Evolutionary conservation across 2,113 vertebrate species (phyloP), one percentile per base, ranked within the genome.

Genomic region (Leucopsar rothschildi): DNA sequence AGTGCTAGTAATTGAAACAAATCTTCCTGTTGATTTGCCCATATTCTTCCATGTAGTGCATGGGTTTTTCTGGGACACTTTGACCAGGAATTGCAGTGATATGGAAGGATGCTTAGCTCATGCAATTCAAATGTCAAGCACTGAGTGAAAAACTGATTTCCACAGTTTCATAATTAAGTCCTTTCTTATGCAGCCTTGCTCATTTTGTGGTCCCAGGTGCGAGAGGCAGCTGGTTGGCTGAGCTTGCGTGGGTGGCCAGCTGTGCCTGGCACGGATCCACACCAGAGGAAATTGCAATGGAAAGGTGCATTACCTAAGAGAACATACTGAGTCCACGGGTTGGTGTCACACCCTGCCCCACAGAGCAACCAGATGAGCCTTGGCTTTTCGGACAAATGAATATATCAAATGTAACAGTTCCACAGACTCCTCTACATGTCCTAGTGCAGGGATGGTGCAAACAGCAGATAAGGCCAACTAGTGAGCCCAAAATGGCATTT

Each of bases 141-240:
- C 87, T 56, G 57, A 84, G 52, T 37, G 49, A 85, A 59, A 59
- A 82, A 75, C 60, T 60, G 56, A 78, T 84, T 89, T 89, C 65
- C 78, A 66, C 39, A 35, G 47, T 88, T 88, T 75, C 39, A 11
- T 84, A 94, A 94, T 76, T 57, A 80, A 70, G 39, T 55, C 45
- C 79, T 90, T 90, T 90, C 70, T 94, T 31, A 8, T 45, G 20
- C 40, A 88, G 65, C 45, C 40, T 72, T 82, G 72, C 73, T 71
- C 33, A 28, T 91, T 82, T 80, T 90, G 42, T 73, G 82, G 66
- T 91, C 85, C 92, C 88, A 90, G 90, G 55, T 86, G 63, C 80
- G 71, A 83, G 90, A 66, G 80, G 71, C 82, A 93, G 63, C 57
- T 88, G 79, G 37, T 55, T 94, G 88, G 50, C 78, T 80, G 82